Base-by-base conservation (phyloP, 2,797 vertebrate genomes). In the Hippoglossus hippoglossus region DNA sequence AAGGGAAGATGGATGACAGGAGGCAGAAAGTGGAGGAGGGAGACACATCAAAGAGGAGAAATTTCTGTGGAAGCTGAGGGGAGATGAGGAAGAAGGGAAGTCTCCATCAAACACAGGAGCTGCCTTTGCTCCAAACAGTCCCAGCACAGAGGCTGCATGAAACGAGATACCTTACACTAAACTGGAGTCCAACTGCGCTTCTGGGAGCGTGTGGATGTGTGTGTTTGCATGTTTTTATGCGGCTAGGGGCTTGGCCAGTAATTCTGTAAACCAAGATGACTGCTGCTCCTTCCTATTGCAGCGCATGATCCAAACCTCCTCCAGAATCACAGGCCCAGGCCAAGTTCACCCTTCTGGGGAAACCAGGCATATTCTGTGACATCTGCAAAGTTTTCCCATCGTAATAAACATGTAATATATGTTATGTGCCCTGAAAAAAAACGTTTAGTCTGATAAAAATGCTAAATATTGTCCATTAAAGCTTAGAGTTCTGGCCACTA, bases 71-170 rank as follows among this genome's bases (percentile, higher is more conserved):
- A 84, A 84, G 79, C 76, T 70, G 79, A 74, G 81, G 82, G 85
- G 82, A 86, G 85, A 89, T 78, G 88, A 86, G 77, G 89, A 86
- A 88, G 82, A 86, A 87, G 83, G 86, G 84, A 86, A 87, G 78
- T 88, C 86, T 91, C 81, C 85, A 93, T 90, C 85, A 92, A 93
- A 92, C 85, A 83, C 79, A 75, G 22, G 41, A 87, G 80, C 78
- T 84, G 84, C 82, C 84, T 83, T 71, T 83, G 82, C 89, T 91
- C 93, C 91, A 93, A 93, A 92, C 84, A 52, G 77, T 69, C 82
- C 67, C 77, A 36, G 89, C 84, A 62, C 83, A 78, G 84, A 87
- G 87, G 80, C 73, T 21, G 83, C 80, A 92, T 92, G 84, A 92
- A 93, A 92, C 75, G 71, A 79, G 81, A 77, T 78, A 83, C 83